These are phyloP conservation scores for Dreissena rostriformis DNA, from an alignment of 1,140 invertebrate genomes.

Conservation along the genomic window DNA sequence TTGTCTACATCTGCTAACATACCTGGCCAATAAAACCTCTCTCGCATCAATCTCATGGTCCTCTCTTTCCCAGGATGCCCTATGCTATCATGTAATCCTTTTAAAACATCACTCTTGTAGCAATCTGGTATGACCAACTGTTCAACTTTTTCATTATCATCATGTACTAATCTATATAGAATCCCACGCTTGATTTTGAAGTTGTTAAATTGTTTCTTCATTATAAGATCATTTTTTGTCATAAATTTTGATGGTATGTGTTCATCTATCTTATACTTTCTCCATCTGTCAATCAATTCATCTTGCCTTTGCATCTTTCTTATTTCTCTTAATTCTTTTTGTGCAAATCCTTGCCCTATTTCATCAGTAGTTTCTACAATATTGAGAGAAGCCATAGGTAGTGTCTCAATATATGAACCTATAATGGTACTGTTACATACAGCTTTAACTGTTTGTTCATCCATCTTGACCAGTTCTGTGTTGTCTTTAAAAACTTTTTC, in stretches of 20 bases:
- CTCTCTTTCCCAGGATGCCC: constrained; percentile 35
- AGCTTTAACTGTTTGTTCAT: no score
- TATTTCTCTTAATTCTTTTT: constrained; percentile 24
- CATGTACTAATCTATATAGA: background rate
- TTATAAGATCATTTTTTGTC: background rate
- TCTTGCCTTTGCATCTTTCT: constrained; percentile 14
- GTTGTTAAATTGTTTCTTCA: constrained; percentile 17
- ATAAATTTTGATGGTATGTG: background rate
- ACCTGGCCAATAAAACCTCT: constrained; percentile 40
- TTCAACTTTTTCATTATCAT: constrained; percentile 1
- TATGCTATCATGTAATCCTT: constrained; percentile 29
- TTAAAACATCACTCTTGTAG: constrained; percentile 16
- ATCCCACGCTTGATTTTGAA: constrained; percentile 25
- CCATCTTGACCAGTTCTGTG: no score
- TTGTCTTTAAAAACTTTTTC: no score
- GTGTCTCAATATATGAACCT: background rate
- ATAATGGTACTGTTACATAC: no score
- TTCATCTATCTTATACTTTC: background rate
- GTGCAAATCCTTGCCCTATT: background rate
- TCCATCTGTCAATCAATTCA: constrained; percentile 20
- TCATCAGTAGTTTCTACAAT: constrained; percentile 6
- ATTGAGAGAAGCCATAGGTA: background rate
- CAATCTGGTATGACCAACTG: constrained; percentile 28
- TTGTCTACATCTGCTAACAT: constrained; percentile 31
- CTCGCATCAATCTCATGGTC: constrained; percentile 9